Evolutionary conservation across 2,888 invertebrate genomes (phyloP).

Genomic region (Teleiodes luculella): DNA sequence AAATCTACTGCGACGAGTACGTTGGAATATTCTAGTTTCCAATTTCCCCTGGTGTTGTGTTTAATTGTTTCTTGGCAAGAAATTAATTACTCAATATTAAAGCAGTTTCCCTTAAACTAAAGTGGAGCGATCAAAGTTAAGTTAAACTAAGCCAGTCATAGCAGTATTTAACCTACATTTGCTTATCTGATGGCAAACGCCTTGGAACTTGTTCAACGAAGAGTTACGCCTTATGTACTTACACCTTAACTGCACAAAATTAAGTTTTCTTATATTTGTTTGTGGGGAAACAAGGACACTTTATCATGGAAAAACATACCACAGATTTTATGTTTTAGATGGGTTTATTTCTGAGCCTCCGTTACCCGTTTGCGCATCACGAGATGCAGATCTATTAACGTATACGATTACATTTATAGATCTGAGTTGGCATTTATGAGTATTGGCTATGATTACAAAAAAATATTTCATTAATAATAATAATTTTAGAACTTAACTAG

Average conservation of each 20-base stretch:
- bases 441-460: too few relatives aligned
- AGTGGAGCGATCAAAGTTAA: background rate
- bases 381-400: too few relatives aligned
- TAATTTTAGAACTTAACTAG: too few relatives aligned
- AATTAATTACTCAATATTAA: background rate
- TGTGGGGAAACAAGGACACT: background rate
- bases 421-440: too few relatives aligned
- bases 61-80: background rate
- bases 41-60: background rate
- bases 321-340: too few relatives aligned
- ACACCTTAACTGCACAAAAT: background rate
- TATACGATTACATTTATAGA: too few relatives aligned
- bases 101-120: background rate
- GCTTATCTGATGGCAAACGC: constrained; percentile 28
- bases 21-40: background rate
- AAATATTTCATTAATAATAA: too few relatives aligned
- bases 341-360: too few relatives aligned
- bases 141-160: constrained; percentile 13
- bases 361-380: too few relatives aligned
- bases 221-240: too few relatives aligned
- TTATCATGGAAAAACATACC: background rate
- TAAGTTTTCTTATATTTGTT: background rate
- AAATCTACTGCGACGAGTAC: too few relatives aligned
- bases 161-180: constrained; percentile 26
- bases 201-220: constrained; percentile 7